Percentiles rank a stretch among this genome's conserved stretches.
phyloP scores from a whole-genome alignment of 2,113 vertebrate species.

The Toxotes jaculatrix region DNA sequence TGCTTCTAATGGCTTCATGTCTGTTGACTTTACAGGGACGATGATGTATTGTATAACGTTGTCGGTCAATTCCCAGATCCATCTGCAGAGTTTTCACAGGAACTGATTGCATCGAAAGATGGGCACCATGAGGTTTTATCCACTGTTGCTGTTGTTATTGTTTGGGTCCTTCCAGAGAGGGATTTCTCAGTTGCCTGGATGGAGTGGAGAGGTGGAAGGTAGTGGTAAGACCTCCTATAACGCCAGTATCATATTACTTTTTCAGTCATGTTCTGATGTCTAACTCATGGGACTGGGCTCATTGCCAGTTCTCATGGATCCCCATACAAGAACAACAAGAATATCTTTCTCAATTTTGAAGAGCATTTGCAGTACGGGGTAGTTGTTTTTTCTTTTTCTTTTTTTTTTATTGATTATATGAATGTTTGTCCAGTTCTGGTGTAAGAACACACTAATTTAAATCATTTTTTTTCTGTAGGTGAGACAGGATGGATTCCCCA shows the following conservation, averaged over 20 bases:
- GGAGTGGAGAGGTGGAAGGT: slow-evolving; percentile 68
- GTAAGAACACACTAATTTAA: neutral
- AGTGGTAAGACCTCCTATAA: slow-evolving; percentile 74
- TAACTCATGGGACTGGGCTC: neutral
- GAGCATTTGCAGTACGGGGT: neutral
- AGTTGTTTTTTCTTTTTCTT: neutral
- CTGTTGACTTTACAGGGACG: slow-evolving; percentile 20
- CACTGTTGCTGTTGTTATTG: slow-evolving; percentile 50
- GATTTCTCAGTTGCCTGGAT: slow-evolving; percentile 61
- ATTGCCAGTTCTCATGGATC: neutral
- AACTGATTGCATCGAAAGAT: slow-evolving; percentile 34
- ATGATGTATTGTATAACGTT: slow-evolving; percentile 2
- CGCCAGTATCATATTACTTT: neutral
- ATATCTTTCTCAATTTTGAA: neutral
- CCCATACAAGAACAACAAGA: neutral
- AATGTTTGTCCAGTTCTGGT: neutral
- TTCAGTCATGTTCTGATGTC: neutral
- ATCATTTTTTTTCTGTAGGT: slow-evolving; percentile 48
- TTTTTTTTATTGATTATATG: neutral
- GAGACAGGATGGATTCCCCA: slow-evolving; percentile 52
- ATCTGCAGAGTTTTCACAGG: slow-evolving; percentile 2
- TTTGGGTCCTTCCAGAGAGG: slow-evolving; percentile 59
- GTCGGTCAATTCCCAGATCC: neutral
- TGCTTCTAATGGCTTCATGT: slow-evolving; percentile 20
- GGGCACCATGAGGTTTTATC: slow-evolving; percentile 35